Evolutionary conservation across 2,113 vertebrate species (phyloP).

Genomic region (Lanius ludovicianus): DNA sequence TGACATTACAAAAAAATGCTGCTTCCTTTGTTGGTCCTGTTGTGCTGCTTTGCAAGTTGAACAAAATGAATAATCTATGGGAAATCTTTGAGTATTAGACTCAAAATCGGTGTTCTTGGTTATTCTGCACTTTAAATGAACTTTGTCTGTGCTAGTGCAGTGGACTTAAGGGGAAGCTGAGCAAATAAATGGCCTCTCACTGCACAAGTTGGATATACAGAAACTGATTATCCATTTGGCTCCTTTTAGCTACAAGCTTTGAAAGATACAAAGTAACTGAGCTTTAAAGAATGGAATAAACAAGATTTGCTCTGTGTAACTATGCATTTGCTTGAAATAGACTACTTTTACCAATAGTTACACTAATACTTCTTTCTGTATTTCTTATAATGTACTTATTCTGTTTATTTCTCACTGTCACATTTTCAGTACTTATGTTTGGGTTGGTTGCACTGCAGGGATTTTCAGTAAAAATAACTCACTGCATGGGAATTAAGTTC

Average conservation of each 20-base stretch:
- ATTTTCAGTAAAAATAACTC: constrained; percentile 11
- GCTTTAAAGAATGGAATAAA: background rate
- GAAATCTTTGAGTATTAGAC: background rate
- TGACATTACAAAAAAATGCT: background rate
- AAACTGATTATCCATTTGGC: background rate
- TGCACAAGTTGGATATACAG: background rate
- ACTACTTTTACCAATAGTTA: background rate
- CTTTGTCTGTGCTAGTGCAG: background rate
- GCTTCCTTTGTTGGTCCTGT: background rate
- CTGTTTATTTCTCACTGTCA: background rate
- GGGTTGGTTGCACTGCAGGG: background rate
- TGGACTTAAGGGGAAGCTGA: background rate
- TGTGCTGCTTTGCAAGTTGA: background rate
- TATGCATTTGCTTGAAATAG: background rate
- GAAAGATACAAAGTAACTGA: background rate
- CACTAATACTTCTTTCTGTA: fast-evolving
- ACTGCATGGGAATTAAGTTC: background rate
- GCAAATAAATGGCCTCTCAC: background rate
- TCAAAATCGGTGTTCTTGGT: background rate
- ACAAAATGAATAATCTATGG: background rate
- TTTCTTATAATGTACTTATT: background rate
- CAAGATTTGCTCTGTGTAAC: background rate
- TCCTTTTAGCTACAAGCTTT: background rate
- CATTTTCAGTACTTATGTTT: background rate
- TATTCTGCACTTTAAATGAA: background rate